Evolutionary conservation across 2,888 invertebrate genomes (phyloP).

Genomic region (Adela reaumurella): DNA sequence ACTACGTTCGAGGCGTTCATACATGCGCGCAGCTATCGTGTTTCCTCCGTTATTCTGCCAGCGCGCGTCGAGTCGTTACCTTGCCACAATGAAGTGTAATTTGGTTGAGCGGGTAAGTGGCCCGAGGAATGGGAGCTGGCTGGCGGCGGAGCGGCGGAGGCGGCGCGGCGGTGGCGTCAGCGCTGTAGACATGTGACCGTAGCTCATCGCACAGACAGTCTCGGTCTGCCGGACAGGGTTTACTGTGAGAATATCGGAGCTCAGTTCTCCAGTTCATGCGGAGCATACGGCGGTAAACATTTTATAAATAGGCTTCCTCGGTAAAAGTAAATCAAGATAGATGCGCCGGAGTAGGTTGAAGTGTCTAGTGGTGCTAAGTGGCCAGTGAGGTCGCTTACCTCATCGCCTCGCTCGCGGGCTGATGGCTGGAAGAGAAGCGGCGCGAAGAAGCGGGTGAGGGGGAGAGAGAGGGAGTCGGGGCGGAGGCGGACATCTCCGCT

Average conservation of each 20-base stretch:
- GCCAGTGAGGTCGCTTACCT: slow-evolving; percentile 53
- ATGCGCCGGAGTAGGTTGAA: too few species aligned
- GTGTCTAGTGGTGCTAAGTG: slow-evolving; percentile 26
- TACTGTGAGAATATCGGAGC: too few species aligned
- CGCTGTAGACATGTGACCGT: too few species aligned
- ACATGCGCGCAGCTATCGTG: not conserved
- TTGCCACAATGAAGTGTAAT: not conserved
- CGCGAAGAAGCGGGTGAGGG: not conserved
- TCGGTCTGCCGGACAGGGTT: too few species aligned
- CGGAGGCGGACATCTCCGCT: not conserved
- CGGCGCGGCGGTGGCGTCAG: not conserved
- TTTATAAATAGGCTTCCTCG: too few species aligned
- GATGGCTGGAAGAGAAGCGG: slow-evolving; percentile 9
- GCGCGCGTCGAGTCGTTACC: not conserved
- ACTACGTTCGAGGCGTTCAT: not conserved
- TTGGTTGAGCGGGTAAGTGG: not conserved
- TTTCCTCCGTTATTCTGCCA: not conserved
- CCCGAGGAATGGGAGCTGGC: not conserved
- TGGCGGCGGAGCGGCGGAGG: not conserved
- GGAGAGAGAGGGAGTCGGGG: not conserved
- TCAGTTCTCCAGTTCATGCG: too few species aligned
- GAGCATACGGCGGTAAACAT: too few species aligned
- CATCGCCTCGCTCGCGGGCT: too few species aligned
- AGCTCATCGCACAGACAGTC: too few species aligned
- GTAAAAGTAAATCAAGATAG: too few species aligned